Evolutionary conservation across 2,113 vertebrate species (phyloP).

Genomic region (Girardinichthys multiradiatus): DNA sequence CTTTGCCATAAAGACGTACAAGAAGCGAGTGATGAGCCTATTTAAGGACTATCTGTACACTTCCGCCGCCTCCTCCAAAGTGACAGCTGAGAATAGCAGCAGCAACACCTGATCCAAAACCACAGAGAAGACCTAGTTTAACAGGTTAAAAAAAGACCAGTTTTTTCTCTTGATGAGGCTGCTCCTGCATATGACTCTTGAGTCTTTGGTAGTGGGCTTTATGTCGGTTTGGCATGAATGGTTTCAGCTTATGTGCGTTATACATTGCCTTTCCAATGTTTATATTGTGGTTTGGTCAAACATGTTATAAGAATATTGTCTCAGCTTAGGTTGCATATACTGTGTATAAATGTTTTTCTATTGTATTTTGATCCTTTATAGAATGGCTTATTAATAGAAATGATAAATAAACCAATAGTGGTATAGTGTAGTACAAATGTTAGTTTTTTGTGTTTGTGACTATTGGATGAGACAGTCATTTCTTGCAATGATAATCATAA

Average conservation of each 20-base stretch:
- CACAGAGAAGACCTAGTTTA: slow-evolving; percentile 30
- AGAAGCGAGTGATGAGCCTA: slow-evolving; percentile 81
- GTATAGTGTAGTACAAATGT: neutral
- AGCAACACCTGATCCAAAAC: slow-evolving; percentile 80
- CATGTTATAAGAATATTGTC: too few species aligned
- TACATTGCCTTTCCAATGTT: neutral
- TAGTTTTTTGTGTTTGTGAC: neutral
- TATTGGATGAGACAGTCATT: neutral
- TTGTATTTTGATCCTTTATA: neutral
- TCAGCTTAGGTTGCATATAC: too few species aligned
- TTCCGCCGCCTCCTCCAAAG: slow-evolving; percentile 71
- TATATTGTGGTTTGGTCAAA: neutral
- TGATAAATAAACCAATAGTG: neutral
- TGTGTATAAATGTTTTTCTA: too few species aligned
- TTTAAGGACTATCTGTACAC: slow-evolving; percentile 77
- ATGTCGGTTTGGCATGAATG: neutral
- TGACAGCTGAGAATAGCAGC: slow-evolving; percentile 79
- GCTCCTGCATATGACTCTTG: neutral
- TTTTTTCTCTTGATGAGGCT: neutral
- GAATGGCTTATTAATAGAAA: neutral
- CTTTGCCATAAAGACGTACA: slow-evolving; percentile 86
- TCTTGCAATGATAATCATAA: neutral
- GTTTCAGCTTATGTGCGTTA: neutral
- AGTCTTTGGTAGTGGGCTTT: slow-evolving; percentile 2
- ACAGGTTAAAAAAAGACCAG: neutral